Base-by-base conservation (phyloP, 2,888 invertebrate species). In the Oligia latruncula region DNA sequence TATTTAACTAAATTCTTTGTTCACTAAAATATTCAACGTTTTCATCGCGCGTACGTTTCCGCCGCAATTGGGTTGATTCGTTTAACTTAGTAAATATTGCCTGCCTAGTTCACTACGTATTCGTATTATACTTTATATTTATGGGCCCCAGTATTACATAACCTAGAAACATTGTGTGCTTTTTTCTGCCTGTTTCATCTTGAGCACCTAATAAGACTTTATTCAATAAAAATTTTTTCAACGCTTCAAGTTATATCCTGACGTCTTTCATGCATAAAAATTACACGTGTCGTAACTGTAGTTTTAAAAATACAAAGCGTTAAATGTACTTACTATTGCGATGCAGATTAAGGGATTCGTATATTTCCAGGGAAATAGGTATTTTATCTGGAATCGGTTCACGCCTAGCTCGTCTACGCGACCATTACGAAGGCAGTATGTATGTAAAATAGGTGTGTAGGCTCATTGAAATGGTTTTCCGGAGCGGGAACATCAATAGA, bases 321-420 rank as follows among this genome's bases (percentile, higher is more conserved):
- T 84, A 86, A 89, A 90, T 87, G 82, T 85, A 78, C 87, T 87
- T 82, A 84, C 86, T 88, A 86, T 90, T 90, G 87, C 90, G 82
- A 90, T 90, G 90, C 87, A 91, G 90, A 93, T 92, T 91, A 91
- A 92, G 90, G 91, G 90, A 88, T 89, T 86, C 88, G 87, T 88
- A 89, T 87, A 90, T 88, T 90, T 90, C 78, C 84, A 87, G 81
- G 87, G 90, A 90, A 92, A 86, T 88, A 73, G 83, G 87, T 81
- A 90, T 92, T 93, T 94, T 91, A 93, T 93, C 91, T 90, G 89
- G 86, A 91, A 92, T 93, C 91, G 91, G 92, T 92, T 93, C 92
- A 92, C 93, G 93, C 93, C 92, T 90, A 87, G 79, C 90, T 91
- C 91, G 92, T 92, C 91, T 90, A 89, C 87, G 90, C 90, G 89